Percentiles rank a stretch among this genome's conserved stretches.
phyloP scores from a whole-genome alignment of 2,888 invertebrate genomes.

The Leptura quadrifasciata region DNA sequence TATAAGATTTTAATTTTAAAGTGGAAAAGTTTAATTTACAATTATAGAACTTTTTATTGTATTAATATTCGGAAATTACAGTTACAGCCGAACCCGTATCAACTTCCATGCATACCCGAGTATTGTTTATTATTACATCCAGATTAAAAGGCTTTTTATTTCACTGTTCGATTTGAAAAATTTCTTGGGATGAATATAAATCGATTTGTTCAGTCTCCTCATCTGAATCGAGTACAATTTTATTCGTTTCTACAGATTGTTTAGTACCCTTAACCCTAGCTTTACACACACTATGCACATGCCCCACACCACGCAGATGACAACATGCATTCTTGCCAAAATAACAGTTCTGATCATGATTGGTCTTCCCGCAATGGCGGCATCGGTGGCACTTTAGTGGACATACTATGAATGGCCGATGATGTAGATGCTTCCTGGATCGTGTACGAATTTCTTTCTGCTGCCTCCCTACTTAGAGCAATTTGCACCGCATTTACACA shows the following conservation, averaged over 20 bases:
- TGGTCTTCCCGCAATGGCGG: too few relatives aligned
- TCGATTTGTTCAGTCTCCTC: too few relatives aligned
- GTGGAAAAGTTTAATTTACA: background rate
- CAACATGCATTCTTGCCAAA: too few relatives aligned
- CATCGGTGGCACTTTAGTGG: too few relatives aligned
- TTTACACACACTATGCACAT: too few relatives aligned
- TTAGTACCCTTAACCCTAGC: background rate
- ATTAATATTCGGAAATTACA: slow-evolving; percentile 5
- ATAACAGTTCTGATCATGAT: too few relatives aligned
- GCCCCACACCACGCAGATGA: too few relatives aligned
- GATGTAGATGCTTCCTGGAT: too few relatives aligned
- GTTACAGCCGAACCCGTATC: slow-evolving; percentile 12
- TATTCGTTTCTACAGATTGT: slow-evolving; percentile 7
- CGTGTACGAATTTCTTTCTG: too few relatives aligned
- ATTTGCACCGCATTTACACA: too few relatives aligned
- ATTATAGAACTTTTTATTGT: slow-evolving; percentile 18
- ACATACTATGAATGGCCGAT: too few relatives aligned
- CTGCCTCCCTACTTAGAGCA: too few relatives aligned
- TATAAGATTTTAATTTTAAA: slow-evolving; percentile 23
- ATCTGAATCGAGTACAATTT: slow-evolving; percentile 7
- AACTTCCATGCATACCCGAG: slow-evolving; percentile 7
- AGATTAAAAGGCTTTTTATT: background rate
- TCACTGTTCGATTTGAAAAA: slow-evolving; percentile 21
- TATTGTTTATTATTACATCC: slow-evolving; percentile 5
- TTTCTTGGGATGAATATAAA: slow-evolving; percentile 15